phyloP scores from a whole-genome alignment of 2,113 vertebrate genomes.

The Lipotes vexillifer region DNA sequence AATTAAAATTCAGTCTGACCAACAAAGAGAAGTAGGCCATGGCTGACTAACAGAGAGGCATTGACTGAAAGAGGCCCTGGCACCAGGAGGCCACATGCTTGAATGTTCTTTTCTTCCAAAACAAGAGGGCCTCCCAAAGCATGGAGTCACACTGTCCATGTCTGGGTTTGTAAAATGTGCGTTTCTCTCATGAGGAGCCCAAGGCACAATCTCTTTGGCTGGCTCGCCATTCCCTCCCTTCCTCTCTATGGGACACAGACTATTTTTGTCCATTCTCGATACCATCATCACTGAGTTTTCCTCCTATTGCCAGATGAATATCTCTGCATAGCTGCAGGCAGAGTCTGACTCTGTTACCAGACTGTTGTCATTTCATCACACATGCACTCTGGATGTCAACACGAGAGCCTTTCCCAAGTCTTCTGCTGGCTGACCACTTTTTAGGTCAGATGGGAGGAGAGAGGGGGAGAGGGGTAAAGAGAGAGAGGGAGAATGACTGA shows the following conservation, averaged over 20 bases:
- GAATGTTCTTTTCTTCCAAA: slow-evolving; percentile 48
- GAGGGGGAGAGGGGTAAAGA: fast-evolving
- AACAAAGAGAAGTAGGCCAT: slow-evolving; percentile 65
- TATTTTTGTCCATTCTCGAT: not conserved
- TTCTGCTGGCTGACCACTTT: not conserved
- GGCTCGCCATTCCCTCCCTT: not conserved
- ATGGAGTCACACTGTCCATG: not conserved
- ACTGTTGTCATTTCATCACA: slow-evolving; percentile 17
- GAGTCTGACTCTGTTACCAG: not conserved
- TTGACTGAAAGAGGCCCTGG: slow-evolving; percentile 24
- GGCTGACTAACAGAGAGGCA: slow-evolving; percentile 55
- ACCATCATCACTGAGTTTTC: not conserved
- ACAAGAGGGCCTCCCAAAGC: not conserved
- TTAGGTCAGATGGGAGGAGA: not conserved
- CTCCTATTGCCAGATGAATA: not conserved
- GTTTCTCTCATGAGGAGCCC: not conserved
- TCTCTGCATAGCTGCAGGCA: not conserved
- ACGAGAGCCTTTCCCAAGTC: not conserved
- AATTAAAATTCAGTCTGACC: slow-evolving; percentile 42
- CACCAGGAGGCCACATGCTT: not conserved
- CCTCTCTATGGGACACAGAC: not conserved
- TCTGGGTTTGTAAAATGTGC: not conserved
- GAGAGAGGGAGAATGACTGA: not conserved
- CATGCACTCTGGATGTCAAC: not conserved
- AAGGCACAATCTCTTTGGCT: not conserved